Evolutionary conservation across 2,888 invertebrate species (phyloP), one percentile per base, ranked within the genome.

Genomic region (Crocallis elinguaria): DNA sequence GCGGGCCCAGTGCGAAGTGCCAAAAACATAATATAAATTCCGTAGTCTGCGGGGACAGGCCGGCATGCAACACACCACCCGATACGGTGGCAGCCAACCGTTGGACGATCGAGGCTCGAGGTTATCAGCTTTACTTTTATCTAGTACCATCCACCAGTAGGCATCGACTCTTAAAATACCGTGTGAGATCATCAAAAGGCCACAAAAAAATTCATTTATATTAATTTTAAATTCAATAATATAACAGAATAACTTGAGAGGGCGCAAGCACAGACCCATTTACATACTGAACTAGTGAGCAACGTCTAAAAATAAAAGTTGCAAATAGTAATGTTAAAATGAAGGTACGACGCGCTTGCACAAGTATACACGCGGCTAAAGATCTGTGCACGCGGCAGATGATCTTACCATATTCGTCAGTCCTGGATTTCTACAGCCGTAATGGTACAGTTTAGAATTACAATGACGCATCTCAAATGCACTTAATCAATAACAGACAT

Each of bases 231-330:
- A 36, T 8, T 6, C 49, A 59, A 54, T 57, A 58, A 61, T 66
- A 58, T 61, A 56, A 49, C 41, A 50, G 37, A 50, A 44, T 35
- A 48, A 33, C 41, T 50, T 38, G 37, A 65, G 35, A 70, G 48
- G 61, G 59, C 52, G 65, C 63, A 62, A 19, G 35, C 13, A 32
- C 73, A 71, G 79, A 71, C 67, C 52, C 75, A 84, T 84, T 86
- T 81, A 82, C 85, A 84, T 84, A 83, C 75, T 75, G 67, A 75
- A 79, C 77, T 77, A 65, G 72, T 74, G 74, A 75, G 75, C 63
- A 66, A 71, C 73, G 71, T 77, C 84, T 86, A 84, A 84, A 86
- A 86, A 86, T 86, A 86, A 83, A 82, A 80, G 73, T 76, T 76
- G 81, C 75, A 76, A 57, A 66, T 65, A 63, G 66, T 65, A 66